Evolutionary conservation across 2,113 vertebrate species (phyloP), one percentile per base, ranked within the genome.

Genomic region (Mobula hypostoma): DNA sequence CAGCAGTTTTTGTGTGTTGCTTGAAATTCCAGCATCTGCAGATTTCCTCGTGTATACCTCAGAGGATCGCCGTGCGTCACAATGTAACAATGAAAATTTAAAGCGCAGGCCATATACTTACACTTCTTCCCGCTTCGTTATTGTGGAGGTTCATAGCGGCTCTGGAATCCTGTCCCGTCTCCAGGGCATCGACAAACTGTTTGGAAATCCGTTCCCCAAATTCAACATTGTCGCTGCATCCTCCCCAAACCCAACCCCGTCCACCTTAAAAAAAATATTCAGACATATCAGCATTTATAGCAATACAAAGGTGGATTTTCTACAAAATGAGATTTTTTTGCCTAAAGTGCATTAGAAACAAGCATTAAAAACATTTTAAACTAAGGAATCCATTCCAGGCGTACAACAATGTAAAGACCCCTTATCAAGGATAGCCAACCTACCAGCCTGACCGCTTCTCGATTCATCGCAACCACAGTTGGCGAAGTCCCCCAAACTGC

Each of bases 241-340:
- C 99, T 95, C 98, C 98, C 99, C 99, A 99, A 94, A 99, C 97
- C 99, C 99, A 99, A 15, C 98, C 98, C 94, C 96, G 97, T 85
- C 99, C 98, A 94, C 99, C 99, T 99, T 95, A 19, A 0, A 66
- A 94, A 36, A 94, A 90, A 92, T 72, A 32, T 70, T 36, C 68
- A 93, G 87, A 14, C 14, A 19, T 58, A 17, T 88, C 29, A 68
- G 14, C 61, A 15, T 15, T 32, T 4, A 63, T 66, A 63, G 5
- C n/a, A 9, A 9, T 88, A 88, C 58, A 74, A n/a, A 88, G 29
- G 72, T 36, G 7, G 85, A 58, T 17, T 76, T 32, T 15, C 58
- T 36, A 61, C 15, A 9, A 6, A 1, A 17, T 48, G 77, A 70
- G 61, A 4, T 7, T 29, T 68, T 32, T n/a, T 11, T 66, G 66